These are phyloP conservation scores for Etheostoma spectabile DNA, from an alignment of 2,113 vertebrate genomes.

Conservation along the genomic window DNA sequence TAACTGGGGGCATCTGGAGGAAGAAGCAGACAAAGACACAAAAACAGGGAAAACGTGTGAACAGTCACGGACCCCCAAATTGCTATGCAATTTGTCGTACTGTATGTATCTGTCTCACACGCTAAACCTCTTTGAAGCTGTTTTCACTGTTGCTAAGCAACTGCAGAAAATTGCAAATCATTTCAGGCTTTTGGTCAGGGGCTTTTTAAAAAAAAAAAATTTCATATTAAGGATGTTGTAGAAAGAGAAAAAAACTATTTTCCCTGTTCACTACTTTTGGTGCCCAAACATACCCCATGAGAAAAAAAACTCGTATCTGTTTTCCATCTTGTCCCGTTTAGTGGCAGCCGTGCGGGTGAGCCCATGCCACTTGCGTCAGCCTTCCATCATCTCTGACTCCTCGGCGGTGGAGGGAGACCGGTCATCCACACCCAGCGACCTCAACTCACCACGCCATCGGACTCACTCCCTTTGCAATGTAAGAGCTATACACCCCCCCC, in stretches of 20 bases:
- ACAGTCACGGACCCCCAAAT: constrained; percentile 48
- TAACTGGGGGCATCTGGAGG: constrained; percentile 39
- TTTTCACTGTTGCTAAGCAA: constrained; percentile 77
- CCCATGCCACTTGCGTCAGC: constrained; percentile 96
- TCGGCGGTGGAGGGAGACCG: constrained; percentile 93
- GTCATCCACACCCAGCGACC: constrained; percentile 97
- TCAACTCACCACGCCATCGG: constrained; percentile 98
- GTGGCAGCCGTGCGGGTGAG: constrained; percentile 93
- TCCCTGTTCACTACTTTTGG: constrained; percentile 14
- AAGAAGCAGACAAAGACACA: constrained; percentile 14
- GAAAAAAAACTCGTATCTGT: constrained; percentile 57
- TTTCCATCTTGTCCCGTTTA: constrained; percentile 68
- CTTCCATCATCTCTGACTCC: constrained; percentile 94
- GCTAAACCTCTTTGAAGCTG: constrained; percentile 62
- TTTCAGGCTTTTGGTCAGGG: constrained; percentile 46
- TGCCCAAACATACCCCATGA: constrained; percentile 35
- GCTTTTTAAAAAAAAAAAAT: not conserved
- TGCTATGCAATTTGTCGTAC: constrained; percentile 32
- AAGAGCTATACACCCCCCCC: constrained; percentile 82
- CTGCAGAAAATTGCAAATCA: constrained; percentile 69
- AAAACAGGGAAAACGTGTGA: constrained; percentile 17
- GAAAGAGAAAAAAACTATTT: constrained; percentile 4
- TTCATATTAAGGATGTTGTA: constrained; percentile 30
- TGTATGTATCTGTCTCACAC: constrained; percentile 41
- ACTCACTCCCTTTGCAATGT: constrained; percentile 99